Percentiles rank a stretch among this genome's conserved stretches.
Conservation (phyloP, 2,113 vertebrate species). For the Arenaria interpres region DNA sequence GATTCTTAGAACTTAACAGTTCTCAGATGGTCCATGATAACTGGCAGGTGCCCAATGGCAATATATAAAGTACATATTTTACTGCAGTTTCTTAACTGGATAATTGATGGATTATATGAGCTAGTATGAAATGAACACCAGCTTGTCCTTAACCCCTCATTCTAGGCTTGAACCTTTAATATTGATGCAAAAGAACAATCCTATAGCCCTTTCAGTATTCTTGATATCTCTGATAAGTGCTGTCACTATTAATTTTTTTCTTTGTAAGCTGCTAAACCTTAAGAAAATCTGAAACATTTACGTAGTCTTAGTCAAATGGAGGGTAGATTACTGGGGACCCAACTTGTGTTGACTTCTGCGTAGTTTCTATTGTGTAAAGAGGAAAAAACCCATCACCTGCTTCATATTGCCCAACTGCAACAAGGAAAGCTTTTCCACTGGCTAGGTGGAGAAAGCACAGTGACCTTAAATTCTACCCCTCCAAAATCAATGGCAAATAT, state of each 20-base stretch:
- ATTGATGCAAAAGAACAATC: background rate
- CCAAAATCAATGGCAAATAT: background rate
- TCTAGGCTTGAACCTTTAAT: background rate
- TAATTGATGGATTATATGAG: conserved; percentile 13
- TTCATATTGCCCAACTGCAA: background rate
- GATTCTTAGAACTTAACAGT: conserved; percentile 36
- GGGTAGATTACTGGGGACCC: background rate
- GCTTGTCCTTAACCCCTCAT: background rate
- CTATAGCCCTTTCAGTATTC: background rate
- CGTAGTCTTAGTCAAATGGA: background rate
- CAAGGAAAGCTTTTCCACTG: background rate
- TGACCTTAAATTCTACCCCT: background rate
- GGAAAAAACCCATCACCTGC: background rate
- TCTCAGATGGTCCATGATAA: background rate
- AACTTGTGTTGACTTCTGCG: background rate
- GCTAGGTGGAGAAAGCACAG: background rate
- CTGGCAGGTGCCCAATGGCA: conserved; percentile 22
- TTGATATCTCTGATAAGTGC: background rate
- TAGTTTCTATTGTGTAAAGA: background rate
- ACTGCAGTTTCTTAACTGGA: conserved; percentile 1
- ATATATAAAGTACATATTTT: conserved; percentile 31
- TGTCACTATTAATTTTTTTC: background rate
- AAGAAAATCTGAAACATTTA: background rate
- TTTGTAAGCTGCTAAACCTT: background rate
- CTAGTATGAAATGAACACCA: background rate